phyloP scores from a whole-genome alignment of 2,113 vertebrate species.

The Pholis gunnellus region DNA sequence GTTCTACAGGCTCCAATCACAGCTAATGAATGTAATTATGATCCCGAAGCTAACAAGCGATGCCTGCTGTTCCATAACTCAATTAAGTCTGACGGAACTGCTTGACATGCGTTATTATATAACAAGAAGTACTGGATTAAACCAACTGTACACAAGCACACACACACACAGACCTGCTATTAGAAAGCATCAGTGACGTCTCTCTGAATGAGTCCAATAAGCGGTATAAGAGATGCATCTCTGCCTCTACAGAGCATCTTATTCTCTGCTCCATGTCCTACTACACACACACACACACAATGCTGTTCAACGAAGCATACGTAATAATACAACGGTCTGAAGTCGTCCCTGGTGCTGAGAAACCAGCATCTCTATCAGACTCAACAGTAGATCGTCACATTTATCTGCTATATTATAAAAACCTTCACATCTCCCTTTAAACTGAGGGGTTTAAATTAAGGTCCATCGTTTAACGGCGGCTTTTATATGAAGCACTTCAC shows the following conservation, averaged over 20 bases:
- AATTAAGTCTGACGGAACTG: constrained; percentile 13
- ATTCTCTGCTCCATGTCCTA: neutral
- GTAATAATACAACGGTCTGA: neutral
- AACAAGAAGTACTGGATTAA: neutral
- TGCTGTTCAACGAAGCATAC: neutral
- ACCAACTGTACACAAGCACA: neutral
- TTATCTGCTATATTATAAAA: neutral
- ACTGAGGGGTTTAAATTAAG: too few relatives aligned
- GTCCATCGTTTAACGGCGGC: too few relatives aligned
- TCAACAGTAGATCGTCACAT: neutral
- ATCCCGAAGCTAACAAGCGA: constrained; percentile 24
- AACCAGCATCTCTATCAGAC: constrained; percentile 2
- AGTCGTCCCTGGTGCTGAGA: neutral
- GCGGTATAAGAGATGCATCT: neutral
- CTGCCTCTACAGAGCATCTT: neutral
- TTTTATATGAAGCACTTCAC: too few relatives aligned
- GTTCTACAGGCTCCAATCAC: constrained; percentile 43
- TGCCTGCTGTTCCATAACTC: constrained; percentile 12
- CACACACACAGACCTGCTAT: too few relatives aligned
- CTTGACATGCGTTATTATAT: neutral
- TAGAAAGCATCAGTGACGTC: neutral
- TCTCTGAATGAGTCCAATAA: neutral
- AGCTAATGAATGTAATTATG: constrained; percentile 60
- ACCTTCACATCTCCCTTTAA: too few relatives aligned
- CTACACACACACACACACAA: neutral